These are phyloP conservation scores for Poeciliopsis retropinna DNA, from an alignment of 2,113 vertebrate species.

Conservation along the genomic window DNA sequence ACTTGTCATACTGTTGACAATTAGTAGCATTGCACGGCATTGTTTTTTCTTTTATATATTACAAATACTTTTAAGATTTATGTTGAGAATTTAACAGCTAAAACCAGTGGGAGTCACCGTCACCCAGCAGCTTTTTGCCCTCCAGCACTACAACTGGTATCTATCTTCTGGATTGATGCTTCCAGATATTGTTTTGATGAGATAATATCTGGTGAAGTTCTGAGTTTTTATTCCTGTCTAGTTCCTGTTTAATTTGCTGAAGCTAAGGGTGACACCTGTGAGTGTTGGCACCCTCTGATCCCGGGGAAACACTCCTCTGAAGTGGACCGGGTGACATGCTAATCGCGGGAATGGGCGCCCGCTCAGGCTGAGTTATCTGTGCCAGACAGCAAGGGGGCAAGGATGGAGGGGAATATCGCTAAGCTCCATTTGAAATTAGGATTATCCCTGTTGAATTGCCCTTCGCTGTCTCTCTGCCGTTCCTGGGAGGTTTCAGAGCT, in stretches of 20 bases:
- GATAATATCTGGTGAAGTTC: no score
- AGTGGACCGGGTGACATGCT: slow-evolving; percentile 56
- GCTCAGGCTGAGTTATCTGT: slow-evolving; percentile 75
- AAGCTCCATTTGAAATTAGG: slow-evolving; percentile 78
- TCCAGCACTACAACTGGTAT: no score
- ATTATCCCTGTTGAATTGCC: slow-evolving; percentile 71
- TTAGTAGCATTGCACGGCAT: no score
- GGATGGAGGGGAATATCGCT: slow-evolving; percentile 54
- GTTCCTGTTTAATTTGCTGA: slow-evolving; percentile 6
- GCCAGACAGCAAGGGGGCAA: slow-evolving; percentile 71
- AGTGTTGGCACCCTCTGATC: slow-evolving; percentile 37
- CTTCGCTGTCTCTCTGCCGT: slow-evolving; percentile 46
- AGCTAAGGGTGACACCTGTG: slow-evolving; percentile 20
- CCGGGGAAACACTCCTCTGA: slow-evolving; percentile 10
- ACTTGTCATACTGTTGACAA: no score
- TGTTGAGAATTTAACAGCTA: no score
- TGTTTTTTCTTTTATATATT: no score
- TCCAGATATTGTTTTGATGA: no score
- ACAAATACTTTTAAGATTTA: no score
- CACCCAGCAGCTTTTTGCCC: no score
- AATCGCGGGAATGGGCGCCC: slow-evolving; percentile 46
- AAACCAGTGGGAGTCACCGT: no score
- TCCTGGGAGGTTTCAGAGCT: slow-evolving; percentile 65
- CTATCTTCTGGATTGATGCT: no score
- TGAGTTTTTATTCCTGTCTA: not conserved